phyloP scores from a whole-genome alignment of 2,797 vertebrate genomes.

The Centroberyx gerrardi region DNA sequence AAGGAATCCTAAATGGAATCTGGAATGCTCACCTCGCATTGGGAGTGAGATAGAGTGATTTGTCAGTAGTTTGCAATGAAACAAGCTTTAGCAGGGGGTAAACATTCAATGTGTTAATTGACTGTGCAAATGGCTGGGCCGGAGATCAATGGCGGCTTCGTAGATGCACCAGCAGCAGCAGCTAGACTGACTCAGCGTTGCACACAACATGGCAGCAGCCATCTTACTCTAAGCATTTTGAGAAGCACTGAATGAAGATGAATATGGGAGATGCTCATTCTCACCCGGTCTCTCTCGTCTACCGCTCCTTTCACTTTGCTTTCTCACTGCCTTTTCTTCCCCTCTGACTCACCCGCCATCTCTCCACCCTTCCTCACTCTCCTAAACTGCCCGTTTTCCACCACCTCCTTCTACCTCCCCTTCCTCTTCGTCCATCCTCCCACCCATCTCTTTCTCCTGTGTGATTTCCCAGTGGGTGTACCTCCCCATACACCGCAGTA shows the following conservation, averaged over 20 bases:
- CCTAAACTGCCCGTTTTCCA: slow-evolving; percentile 20
- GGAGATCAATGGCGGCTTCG: slow-evolving; percentile 65
- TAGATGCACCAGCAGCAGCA: slow-evolving; percentile 58
- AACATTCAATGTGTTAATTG: slow-evolving; percentile 67
- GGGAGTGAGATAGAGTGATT: slow-evolving; percentile 23
- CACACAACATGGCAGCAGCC: slow-evolving; percentile 61
- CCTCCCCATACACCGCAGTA: slow-evolving; percentile 42
- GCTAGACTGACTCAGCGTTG: slow-evolving; percentile 43
- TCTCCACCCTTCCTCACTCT: slow-evolving; percentile 9
- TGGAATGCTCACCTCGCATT: neutral
- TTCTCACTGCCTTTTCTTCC: slow-evolving; percentile 15
- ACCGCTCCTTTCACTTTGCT: neutral
- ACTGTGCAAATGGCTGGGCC: slow-evolving; percentile 66
- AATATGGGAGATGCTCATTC: slow-evolving; percentile 28
- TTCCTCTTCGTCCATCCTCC: slow-evolving; percentile 29
- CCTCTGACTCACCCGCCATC: neutral
- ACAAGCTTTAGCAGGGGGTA: slow-evolving; percentile 38
- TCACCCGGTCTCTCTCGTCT: slow-evolving; percentile 10
- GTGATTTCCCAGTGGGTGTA: slow-evolving; percentile 55
- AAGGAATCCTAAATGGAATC: neutral
- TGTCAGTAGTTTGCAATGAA: slow-evolving; percentile 36
- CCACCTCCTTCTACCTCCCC: slow-evolving; percentile 36
- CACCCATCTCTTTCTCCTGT: slow-evolving; percentile 48
- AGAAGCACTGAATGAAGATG: slow-evolving; percentile 44
- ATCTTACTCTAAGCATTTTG: slow-evolving; percentile 66